Evolutionary conservation across 2,113 vertebrate genomes (phyloP), one percentile per base, ranked within the genome.

Genomic region (Stercorarius parasiticus): DNA sequence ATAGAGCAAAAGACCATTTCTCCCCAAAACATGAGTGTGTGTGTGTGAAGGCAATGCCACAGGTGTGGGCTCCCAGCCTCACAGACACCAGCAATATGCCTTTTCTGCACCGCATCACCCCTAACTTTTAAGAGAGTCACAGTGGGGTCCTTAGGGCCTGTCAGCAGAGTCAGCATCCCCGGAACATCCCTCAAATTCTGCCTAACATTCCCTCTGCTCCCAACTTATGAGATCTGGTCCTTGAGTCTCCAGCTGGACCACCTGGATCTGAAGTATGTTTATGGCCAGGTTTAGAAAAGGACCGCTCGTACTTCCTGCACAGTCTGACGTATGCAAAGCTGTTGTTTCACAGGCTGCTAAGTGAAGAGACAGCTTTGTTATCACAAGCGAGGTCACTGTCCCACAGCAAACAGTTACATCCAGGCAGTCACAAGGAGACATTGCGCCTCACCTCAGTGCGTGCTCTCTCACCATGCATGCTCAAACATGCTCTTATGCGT

Each of bases 281-380:
- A 82, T 6, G 14, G 73, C 30, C 50, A 78, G 38, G 38, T 79
- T 91, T 80, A 88, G n/a, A 26, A 82, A 58, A 93, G 26, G 55
- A 73, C 22, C 5, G 3, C 36, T 58, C 23, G 12, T 21, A 45
- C 36, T 53, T 80, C 79, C 81, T 79, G 71, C 45, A n/a, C 65
- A 67, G 23, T 9, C 40, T 76, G 82, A 52, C 5, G 1, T 5
- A 55, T 2, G 55, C 61, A 49, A 55, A 92, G 73, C 77, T 76
- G 59, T 9, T 40, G 73, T 64, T 81, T 49, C 38, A 49, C 70
- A 82, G 78, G 65, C 73, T 82, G 62, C 90, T 71, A 38, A 82
- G 72, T 76, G 84, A 88, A 96, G 90, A 92, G 72, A 64, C 4
- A 86, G 53, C 26, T 71, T 91, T 87, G 81, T 80, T 74, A 78